phyloP scores from a whole-genome alignment of 2,113 vertebrate species.

The Cavia aperea region DNA sequence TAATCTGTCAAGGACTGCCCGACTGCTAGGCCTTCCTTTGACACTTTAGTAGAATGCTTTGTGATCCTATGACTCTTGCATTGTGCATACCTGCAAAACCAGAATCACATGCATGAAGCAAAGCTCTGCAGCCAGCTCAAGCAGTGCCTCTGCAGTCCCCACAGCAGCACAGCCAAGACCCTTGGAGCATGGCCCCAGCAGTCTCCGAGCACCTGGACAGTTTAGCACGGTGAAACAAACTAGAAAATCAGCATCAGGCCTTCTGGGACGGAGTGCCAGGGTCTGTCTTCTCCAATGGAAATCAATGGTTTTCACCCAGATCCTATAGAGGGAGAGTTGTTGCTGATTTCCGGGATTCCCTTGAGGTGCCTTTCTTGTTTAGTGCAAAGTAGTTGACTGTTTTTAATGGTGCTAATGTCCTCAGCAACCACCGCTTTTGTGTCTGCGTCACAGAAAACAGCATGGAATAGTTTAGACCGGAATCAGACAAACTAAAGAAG shows the following conservation, averaged over 20 bases:
- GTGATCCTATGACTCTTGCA: not conserved
- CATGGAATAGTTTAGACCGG: not conserved
- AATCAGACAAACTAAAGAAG: not conserved
- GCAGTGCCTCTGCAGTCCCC: not conserved
- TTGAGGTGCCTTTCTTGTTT: not conserved
- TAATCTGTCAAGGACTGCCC: not conserved
- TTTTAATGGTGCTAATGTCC: not conserved
- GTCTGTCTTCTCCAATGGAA: not conserved
- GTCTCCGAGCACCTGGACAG: not conserved
- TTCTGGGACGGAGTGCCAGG: not conserved
- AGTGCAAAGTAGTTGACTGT: not conserved
- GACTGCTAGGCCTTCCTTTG: not conserved
- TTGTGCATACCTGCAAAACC: not conserved
- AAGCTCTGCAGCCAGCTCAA: not conserved
- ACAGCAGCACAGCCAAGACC: rapidly evolving
- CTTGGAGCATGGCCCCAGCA: not conserved
- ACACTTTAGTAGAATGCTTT: not conserved
- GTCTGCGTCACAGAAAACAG: not conserved
- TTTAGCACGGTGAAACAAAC: not conserved
- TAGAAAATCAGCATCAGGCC: not conserved
- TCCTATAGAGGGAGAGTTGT: not conserved
- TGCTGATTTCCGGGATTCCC: not conserved
- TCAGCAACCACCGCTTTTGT: not conserved
- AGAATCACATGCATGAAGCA: not conserved
- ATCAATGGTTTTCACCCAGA: not conserved